Conservation (phyloP, 2,888 invertebrate genomes). For the Tiliacea aurago region DNA sequence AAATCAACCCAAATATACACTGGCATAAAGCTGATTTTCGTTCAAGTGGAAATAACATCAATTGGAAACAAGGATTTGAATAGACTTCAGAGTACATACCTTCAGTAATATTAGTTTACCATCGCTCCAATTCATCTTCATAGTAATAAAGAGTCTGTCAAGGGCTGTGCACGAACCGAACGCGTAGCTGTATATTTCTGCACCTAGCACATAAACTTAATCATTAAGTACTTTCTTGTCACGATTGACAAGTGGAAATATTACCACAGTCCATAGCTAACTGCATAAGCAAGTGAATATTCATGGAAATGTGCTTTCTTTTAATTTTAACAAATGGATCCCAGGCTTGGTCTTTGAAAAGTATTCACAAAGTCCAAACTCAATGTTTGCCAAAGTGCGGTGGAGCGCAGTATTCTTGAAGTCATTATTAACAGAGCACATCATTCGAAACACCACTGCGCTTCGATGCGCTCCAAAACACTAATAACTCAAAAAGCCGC, state of each 20-base stretch:
- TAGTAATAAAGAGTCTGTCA: constrained; percentile 77
- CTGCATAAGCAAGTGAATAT: neutral
- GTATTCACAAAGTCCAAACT: neutral
- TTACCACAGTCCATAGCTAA: neutral
- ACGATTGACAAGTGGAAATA: neutral
- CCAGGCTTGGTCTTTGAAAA: neutral
- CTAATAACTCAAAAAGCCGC: neutral
- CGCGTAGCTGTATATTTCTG: constrained; percentile 80
- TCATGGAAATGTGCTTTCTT: neutral
- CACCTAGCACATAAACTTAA: constrained; percentile 73
- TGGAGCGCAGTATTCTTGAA: neutral
- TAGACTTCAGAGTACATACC: constrained; percentile 64
- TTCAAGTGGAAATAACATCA: too few relatives aligned
- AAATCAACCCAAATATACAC: neutral
- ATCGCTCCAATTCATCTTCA: constrained; percentile 84
- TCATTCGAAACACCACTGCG: neutral
- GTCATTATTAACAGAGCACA: neutral
- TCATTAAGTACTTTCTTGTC: neutral
- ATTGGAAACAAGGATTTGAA: neutral
- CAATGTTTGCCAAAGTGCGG: neutral
- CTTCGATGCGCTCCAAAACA: neutral
- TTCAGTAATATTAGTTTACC: constrained; percentile 80
- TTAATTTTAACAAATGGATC: neutral
- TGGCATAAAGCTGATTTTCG: too few relatives aligned
- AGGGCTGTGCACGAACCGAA: constrained; percentile 80